Evolutionary conservation across 2,888 invertebrate genomes (phyloP).

Genomic region (Mechanitis mazaeus): DNA sequence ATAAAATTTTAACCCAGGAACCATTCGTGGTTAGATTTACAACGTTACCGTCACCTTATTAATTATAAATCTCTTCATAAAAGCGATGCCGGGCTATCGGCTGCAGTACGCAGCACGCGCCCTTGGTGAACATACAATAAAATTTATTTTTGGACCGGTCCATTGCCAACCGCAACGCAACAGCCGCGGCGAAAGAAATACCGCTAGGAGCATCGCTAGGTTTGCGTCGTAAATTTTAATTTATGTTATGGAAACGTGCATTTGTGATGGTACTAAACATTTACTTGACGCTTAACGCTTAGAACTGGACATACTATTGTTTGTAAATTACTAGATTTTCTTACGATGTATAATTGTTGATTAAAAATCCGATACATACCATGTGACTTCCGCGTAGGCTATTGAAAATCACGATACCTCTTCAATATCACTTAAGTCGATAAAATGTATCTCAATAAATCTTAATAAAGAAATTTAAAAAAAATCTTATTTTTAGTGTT

Average conservation of each 20-base stretch:
- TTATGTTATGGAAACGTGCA: constrained; percentile 40
- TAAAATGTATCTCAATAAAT: too few relatives aligned
- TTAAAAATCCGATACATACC: too few relatives aligned
- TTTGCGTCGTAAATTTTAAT: constrained; percentile 45
- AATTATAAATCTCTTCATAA: constrained; percentile 59
- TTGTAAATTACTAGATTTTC: too few relatives aligned
- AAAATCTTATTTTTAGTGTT: too few relatives aligned
- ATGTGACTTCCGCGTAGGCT: too few relatives aligned
- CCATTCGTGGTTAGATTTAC: constrained; percentile 55
- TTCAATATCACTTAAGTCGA: too few relatives aligned
- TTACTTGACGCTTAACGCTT: constrained; percentile 20
- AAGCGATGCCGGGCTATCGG: constrained; percentile 31
- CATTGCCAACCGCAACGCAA: constrained; percentile 68
- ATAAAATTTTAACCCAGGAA: constrained; percentile 41
- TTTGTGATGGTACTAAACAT: constrained; percentile 42
- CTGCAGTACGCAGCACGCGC: constrained; percentile 45
- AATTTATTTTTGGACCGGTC: constrained; percentile 68
- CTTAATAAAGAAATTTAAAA: too few relatives aligned
- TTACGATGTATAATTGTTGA: too few relatives aligned
- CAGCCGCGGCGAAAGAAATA: constrained; percentile 59
- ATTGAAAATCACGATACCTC: too few relatives aligned
- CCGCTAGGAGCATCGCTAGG: constrained; percentile 43
- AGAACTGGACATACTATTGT: too few relatives aligned
- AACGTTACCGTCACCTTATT: constrained; percentile 47
- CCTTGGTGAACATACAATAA: constrained; percentile 71